Conservation (phyloP, 1,140 invertebrate species). For the Oedothorax gibbosus region DNA sequence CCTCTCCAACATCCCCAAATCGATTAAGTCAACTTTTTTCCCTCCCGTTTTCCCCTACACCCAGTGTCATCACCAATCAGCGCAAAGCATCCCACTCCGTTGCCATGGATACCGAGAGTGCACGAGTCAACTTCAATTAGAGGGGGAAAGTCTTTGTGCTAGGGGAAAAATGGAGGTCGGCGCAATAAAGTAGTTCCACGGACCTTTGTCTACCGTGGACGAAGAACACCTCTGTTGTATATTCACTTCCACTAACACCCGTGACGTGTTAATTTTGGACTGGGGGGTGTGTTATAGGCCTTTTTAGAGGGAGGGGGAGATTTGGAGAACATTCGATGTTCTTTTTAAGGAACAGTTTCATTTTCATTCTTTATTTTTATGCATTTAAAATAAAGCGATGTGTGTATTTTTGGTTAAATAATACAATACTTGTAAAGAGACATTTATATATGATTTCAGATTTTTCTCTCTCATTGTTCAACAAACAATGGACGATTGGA, state of each 20-base stretch:
- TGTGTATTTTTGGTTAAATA: no score
- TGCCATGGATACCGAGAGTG: constrained; percentile 19
- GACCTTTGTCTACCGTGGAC: background rate
- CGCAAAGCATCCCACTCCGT: constrained; percentile 21
- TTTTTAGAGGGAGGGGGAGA: no score
- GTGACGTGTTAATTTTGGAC: constrained; percentile 33
- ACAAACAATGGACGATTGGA: no score
- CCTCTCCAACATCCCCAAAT: constrained; percentile 6
- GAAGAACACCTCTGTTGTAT: constrained; percentile 6
- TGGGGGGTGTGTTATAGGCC: background rate
- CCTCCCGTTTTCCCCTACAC: background rate
- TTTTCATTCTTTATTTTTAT: no score
- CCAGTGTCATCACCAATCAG: constrained; percentile 56
- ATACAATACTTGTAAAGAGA: no score
- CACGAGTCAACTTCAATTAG: constrained; percentile 53
- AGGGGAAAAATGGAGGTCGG: background rate
- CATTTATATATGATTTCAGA: no score
- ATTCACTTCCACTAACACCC: background rate
- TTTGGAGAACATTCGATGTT: no score
- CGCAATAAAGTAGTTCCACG: constrained; percentile 31
- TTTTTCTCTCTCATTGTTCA: no score
- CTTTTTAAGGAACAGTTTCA: no score
- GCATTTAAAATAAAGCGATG: no score
- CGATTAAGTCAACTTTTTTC: constrained; percentile 59
- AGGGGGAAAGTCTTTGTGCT: background rate